Conservation (phyloP, 2,888 invertebrate genomes). For the Steinernema hermaphroditum region DNA sequence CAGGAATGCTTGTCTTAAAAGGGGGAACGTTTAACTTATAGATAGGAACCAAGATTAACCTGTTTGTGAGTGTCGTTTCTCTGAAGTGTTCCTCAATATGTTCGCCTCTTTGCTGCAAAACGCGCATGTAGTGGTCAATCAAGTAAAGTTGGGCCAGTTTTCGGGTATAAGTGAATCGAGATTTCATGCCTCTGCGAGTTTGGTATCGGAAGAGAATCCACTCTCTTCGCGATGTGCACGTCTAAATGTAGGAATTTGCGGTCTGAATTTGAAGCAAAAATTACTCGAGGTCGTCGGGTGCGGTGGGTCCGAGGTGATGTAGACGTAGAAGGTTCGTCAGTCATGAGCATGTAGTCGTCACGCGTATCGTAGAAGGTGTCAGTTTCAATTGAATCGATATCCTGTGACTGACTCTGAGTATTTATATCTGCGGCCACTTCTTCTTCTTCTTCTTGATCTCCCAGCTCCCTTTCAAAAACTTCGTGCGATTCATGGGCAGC, state of each 20-base stretch:
- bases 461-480: background rate
- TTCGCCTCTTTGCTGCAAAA: background rate
- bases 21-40: background rate
- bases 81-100: constrained; percentile 2
- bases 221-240: background rate
- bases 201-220: background rate
- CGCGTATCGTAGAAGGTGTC: background rate
- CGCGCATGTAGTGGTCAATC: background rate
- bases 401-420: background rate
- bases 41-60: background rate
- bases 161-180: background rate
- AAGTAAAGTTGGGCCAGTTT: constrained; percentile 14
- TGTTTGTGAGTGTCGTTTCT: background rate
- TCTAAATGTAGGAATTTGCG: background rate
- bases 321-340: background rate
- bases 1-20: background rate
- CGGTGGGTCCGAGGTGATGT: background rate
- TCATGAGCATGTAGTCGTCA: background rate
- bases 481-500: background rate
- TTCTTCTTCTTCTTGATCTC: background rate
- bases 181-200: background rate
- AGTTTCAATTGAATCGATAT: background rate
- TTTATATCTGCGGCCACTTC: background rate
- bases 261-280: too few relatives aligned
- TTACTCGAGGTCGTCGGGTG: background rate